Evolutionary conservation across 2,888 invertebrate species (phyloP).

Genomic region (Phyto melanocephala): DNA sequence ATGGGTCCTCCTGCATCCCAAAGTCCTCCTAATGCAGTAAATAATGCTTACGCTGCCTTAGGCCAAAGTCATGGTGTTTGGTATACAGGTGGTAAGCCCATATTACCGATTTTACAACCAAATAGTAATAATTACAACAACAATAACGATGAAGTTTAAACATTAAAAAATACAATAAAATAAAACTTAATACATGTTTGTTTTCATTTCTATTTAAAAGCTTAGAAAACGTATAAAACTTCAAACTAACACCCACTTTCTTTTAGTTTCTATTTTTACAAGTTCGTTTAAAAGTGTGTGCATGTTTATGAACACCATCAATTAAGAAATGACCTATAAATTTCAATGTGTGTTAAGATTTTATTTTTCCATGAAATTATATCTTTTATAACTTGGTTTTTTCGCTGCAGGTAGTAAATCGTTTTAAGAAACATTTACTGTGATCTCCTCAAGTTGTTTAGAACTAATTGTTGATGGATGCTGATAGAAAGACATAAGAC

Average conservation of each 20-base stretch:
- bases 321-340: not conserved
- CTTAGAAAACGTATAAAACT: not conserved
- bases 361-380: not conserved
- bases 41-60: constrained; percentile 34
- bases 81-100: constrained; percentile 59
- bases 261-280: not conserved
- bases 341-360: not conserved
- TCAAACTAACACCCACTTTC: constrained; percentile 21
- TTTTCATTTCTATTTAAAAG: not conserved
- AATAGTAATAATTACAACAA: constrained; percentile 28
- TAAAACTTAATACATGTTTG: not conserved
- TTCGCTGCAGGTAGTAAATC: not conserved
- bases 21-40: constrained; percentile 19
- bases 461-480: not conserved
- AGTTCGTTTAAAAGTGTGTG: not conserved
- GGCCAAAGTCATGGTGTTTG: constrained; percentile 62
- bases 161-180: not conserved
- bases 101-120: constrained; percentile 38
- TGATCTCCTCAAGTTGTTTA: not conserved
- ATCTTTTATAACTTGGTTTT: not conserved
- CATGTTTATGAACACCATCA: not conserved
- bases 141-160: constrained; percentile 50
- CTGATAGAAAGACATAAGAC: not conserved
- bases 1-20: constrained; percentile 56
- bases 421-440: not conserved